Evolutionary conservation across 2,797 vertebrate species (phyloP).

Genomic region (Arnoldichthys spilopterus): DNA sequence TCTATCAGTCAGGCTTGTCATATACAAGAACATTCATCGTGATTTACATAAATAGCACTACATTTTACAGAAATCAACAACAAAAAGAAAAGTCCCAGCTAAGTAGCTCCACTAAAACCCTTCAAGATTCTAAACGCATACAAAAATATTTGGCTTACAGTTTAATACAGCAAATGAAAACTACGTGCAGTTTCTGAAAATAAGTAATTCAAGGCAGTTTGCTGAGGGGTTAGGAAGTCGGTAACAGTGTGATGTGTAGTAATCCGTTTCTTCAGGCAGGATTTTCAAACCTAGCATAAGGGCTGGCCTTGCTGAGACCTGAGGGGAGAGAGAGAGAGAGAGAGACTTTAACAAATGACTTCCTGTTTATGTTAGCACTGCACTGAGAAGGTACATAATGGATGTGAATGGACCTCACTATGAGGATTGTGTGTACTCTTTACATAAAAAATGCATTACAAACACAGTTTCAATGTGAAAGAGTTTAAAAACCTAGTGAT

Average conservation of each 20-base stretch:
- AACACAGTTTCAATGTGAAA: neutral
- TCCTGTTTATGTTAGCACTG: slow-evolving; percentile 5
- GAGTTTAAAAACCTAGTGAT: neutral
- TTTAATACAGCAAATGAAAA: neutral
- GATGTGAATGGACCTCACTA: neutral
- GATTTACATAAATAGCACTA: slow-evolving; percentile 20
- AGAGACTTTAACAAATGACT: neutral
- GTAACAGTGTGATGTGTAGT: neutral
- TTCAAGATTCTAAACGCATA: neutral
- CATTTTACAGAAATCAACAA: neutral
- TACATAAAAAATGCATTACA: neutral
- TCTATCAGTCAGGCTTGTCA: neutral
- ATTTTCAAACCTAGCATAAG: slow-evolving; percentile 86
- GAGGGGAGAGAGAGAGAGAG: slow-evolving; percentile 33
- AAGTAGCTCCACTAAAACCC: neutral
- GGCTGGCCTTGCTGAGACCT: slow-evolving; percentile 91
- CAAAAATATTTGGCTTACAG: neutral
- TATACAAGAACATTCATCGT: neutral
- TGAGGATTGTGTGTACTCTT: neutral
- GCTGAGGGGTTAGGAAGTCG: neutral
- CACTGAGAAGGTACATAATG: neutral
- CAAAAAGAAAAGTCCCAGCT: neutral
- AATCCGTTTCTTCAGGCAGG: slow-evolving; percentile 27
- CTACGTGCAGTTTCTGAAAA: neutral
- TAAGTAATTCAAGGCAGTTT: neutral